phyloP scores from a whole-genome alignment of 1,140 invertebrate genomes.

The Anoplolepis gracilipes region DNA sequence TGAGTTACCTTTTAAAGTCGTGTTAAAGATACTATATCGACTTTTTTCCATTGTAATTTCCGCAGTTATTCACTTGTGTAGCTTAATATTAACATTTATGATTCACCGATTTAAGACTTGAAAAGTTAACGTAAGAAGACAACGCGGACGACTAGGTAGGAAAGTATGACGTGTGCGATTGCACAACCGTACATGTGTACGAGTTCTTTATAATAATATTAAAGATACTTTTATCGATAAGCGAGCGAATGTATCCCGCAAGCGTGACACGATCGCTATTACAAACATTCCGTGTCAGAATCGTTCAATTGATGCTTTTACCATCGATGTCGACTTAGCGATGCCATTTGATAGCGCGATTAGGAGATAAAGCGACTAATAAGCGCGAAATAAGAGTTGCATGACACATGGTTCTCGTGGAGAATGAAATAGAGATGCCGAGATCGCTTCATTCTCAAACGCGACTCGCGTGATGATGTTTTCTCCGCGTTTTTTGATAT shows the following conservation, averaged over 20 bases:
- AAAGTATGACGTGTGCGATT: neutral
- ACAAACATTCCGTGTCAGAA: conserved; percentile 48
- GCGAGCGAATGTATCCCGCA: neutral
- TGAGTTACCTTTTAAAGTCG: no score
- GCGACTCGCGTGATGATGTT: no score
- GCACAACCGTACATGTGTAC: conserved; percentile 23
- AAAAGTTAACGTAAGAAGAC: conserved; percentile 21
- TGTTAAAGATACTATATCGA: neutral
- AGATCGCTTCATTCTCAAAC: neutral
- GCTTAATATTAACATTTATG: neutral
- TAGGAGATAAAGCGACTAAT: neutral
- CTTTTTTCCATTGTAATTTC: conserved; percentile 16
- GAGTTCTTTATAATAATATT: conserved; percentile 54
- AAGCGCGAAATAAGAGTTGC: conserved; percentile 2
- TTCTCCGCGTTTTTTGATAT: conserved; percentile 13
- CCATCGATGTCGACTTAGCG: neutral
- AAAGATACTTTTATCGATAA: conserved; percentile 42
- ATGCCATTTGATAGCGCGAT: conserved; percentile 2
- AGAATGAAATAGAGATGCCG: neutral
- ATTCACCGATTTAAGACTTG: conserved; percentile 28
- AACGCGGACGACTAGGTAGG: neutral
- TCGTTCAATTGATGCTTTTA: neutral
- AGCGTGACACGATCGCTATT: conserved; percentile 21
- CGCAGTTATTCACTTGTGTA: neutral
- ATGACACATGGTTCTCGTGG: neutral